Evolutionary conservation across 1,140 invertebrate genomes (phyloP).

Genomic region (Aphelinus certus): DNA sequence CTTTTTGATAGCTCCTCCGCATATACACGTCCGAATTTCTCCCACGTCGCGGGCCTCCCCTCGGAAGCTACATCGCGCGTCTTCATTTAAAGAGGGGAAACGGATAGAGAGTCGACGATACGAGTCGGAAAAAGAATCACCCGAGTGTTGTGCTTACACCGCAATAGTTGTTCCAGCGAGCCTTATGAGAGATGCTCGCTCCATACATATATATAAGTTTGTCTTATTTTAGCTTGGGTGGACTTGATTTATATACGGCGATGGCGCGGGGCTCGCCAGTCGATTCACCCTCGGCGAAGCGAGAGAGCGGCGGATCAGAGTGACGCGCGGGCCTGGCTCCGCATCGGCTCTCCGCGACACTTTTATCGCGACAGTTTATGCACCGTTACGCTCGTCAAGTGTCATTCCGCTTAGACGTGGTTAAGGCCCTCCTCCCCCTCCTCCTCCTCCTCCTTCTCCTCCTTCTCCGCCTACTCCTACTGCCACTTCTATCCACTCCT

Average conservation of each 20-base stretch:
- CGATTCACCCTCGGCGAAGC: neutral
- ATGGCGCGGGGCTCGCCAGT: neutral
- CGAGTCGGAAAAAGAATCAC: too few relatives aligned
- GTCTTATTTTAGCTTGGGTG: too few relatives aligned
- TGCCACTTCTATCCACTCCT: too few relatives aligned
- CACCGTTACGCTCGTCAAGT: constrained; percentile 33
- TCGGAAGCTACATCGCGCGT: too few relatives aligned
- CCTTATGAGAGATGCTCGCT: too few relatives aligned
- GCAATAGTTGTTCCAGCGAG: too few relatives aligned
- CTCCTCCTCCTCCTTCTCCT: too few relatives aligned
- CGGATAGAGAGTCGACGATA: neutral
- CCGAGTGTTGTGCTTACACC: neutral
- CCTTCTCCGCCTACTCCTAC: too few relatives aligned
- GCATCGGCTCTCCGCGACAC: neutral
- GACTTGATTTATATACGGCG: constrained; percentile 13
- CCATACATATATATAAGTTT: too few relatives aligned
- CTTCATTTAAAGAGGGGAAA: neutral
- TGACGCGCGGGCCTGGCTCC: too few relatives aligned
- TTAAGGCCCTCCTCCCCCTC: neutral
- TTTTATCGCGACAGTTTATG: constrained; percentile 26
- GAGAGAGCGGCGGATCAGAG: neutral
- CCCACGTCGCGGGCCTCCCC: too few relatives aligned
- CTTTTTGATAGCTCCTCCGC: constrained; percentile 7
- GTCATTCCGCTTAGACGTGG: constrained; percentile 15
- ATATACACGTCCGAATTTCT: neutral